Base-by-base conservation (phyloP, 2,113 vertebrate species). In the Ceyx cyanopectus region DNA sequence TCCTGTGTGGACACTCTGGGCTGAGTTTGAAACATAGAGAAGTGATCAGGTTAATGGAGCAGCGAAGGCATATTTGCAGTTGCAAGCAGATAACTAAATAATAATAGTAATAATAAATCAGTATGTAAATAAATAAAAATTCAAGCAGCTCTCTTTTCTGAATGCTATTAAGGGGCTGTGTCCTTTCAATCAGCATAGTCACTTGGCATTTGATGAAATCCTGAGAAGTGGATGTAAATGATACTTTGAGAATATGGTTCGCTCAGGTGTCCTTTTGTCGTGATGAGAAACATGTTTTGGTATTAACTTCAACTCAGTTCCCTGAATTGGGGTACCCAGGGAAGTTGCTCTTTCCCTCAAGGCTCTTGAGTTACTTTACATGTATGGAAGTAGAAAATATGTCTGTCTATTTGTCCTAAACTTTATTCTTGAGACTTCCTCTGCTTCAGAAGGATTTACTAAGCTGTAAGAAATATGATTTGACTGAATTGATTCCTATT, bases 21-120 rank as follows among this genome's bases (percentile, higher is more conserved):
- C 74, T 85, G 76, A 90, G n/a, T 51, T 57, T 74, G 85, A 91
- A 90, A 83, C 80, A 24, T 12, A 83, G 60, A 58, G 73, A 92
- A 94, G 68, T 0, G 7, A 54, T 95, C 72, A 70, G 82, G 56
- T 87, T 93, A 94, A 95, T 91, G 87, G 85, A 85, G 76, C 90
- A 88, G 88, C 0, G 6, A 86, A 90, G 80, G 72, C 34, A 41
- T 77, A 92, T 83, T 93, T 93, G 76, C 87, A 90, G 46, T 46
- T 90, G 80, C 87, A 91, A 85, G 85, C 70, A 91, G 85, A 78
- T 60, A 81, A 83, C 81, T 95, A 92, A 86, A 87, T 93, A 87
- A 91, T 92, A 91, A 82, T 92, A 91, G 77, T 74, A 92, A 90
- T 90, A 92, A 90, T 90, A 93, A 93, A 95, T 94, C 90, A 91